Percentiles rank a stretch among this genome's conserved stretches.
Evolutionary conservation across 1,140 invertebrate genomes (phyloP).

Genomic region (Drosophila kurseongensis): DNA sequence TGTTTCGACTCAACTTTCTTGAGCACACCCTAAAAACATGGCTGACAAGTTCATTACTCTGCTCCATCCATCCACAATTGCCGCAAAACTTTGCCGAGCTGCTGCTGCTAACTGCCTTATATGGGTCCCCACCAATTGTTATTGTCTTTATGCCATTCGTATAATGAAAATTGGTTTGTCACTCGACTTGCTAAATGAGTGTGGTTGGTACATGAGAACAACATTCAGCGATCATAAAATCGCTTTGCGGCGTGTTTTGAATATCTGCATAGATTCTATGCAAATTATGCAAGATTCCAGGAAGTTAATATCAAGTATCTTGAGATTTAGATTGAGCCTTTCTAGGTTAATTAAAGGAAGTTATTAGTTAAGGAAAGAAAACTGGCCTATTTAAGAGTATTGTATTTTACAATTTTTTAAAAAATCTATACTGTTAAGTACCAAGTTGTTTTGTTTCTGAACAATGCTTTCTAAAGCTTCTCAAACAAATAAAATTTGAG

Average conservation of each 20-base stretch:
- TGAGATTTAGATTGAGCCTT: too few species aligned
- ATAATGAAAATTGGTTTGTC: slow-evolving; percentile 53
- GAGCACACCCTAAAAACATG: slow-evolving; percentile 72
- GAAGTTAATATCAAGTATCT: neutral
- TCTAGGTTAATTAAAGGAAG: too few species aligned
- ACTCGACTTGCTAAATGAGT: slow-evolving; percentile 41
- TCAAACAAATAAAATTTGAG: slow-evolving; percentile 35
- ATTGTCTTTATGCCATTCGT: slow-evolving; percentile 48
- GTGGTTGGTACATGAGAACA: slow-evolving; percentile 2
- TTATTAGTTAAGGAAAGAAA: too few species aligned
- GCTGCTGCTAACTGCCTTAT: slow-evolving; percentile 41
- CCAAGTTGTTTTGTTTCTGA: too few species aligned
- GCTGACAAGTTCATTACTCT: slow-evolving; percentile 81
- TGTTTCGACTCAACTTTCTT: slow-evolving; percentile 64
- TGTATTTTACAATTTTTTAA: neutral
- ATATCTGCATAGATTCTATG: slow-evolving; percentile 4
- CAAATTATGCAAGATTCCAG: neutral
- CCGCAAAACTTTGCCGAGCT: slow-evolving; percentile 20
- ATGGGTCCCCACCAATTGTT: slow-evolving; percentile 31
- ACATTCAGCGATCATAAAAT: slow-evolving; percentile 33
- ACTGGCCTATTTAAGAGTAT: too few species aligned
- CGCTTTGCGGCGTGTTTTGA: slow-evolving; percentile 17
- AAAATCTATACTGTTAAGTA: too few species aligned
- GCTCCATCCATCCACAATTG: slow-evolving; percentile 24
- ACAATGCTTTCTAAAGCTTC: slow-evolving; percentile 27